phyloP scores from a whole-genome alignment of 1,140 invertebrate species.

The Panagrolaimus sp. region DNA sequence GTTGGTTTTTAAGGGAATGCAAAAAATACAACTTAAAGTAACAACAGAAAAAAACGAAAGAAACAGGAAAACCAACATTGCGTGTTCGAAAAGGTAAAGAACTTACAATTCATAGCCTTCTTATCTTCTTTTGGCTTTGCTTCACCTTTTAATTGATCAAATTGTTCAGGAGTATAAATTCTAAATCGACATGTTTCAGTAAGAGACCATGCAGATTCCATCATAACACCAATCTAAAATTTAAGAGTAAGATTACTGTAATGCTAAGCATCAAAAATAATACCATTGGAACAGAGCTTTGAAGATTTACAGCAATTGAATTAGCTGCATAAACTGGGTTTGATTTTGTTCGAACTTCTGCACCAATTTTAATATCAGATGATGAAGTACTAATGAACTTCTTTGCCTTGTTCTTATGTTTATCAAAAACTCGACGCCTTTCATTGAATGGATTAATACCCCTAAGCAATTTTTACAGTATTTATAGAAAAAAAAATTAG shows the following conservation, averaged over 20 bases:
- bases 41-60: neutral
- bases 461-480: too few species aligned
- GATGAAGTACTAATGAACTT: conserved; percentile 66
- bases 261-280: too few species aligned
- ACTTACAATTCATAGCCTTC: conserved; percentile 42
- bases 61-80: neutral
- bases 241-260: too few species aligned
- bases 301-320: conserved; percentile 68
- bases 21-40: neutral
- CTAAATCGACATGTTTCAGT: conserved; percentile 74
- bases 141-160: conserved; percentile 23
- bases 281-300: conserved; percentile 59
- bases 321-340: conserved; percentile 92
- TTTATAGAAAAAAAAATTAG: too few species aligned
- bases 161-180: conserved; percentile 42
- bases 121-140: conserved; percentile 19
- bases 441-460: conserved; percentile 89
- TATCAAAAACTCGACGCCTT: conserved; percentile 88
- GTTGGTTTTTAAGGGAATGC: neutral
- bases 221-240: conserved; percentile 74
- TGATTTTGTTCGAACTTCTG: conserved; percentile 83
- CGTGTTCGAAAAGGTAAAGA: conserved; percentile 5
- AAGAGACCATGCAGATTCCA: conserved; percentile 90
- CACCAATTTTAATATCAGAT: conserved; percentile 62
- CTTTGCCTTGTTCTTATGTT: conserved; percentile 80